Evolutionary conservation across 1,140 invertebrate genomes (phyloP).

Genomic region (Zelostemma sp.): DNA sequence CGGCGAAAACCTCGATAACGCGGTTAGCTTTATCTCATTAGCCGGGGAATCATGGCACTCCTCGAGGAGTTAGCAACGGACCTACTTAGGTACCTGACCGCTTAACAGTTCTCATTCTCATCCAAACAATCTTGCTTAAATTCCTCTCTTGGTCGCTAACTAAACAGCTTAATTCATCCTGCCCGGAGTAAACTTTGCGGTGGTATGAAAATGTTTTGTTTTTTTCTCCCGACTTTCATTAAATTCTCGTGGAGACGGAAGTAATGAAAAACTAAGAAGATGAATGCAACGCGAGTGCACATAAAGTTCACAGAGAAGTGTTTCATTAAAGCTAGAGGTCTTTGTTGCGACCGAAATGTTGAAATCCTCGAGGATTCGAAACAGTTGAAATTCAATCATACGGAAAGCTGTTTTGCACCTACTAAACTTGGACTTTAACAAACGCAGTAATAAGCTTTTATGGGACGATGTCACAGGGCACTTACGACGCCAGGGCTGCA

Average conservation of each 20-base stretch:
- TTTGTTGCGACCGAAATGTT: too few relatives aligned
- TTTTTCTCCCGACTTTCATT: neutral
- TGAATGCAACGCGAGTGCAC: too few relatives aligned
- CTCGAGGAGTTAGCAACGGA: constrained; percentile 8
- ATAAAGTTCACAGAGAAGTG: too few relatives aligned
- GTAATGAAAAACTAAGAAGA: neutral
- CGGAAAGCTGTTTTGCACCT: constrained; percentile 18
- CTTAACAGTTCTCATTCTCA: neutral
- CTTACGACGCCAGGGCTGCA: constrained; percentile 7
- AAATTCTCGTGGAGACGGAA: neutral
- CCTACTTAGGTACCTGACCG: neutral
- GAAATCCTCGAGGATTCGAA: neutral
- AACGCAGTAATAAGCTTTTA: constrained; percentile 13
- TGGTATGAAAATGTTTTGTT: neutral
- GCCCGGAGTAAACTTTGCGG: too few relatives aligned
- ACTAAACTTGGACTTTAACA: constrained; percentile 18
- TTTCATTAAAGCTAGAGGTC: too few relatives aligned
- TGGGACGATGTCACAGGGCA: neutral
- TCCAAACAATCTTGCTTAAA: neutral
- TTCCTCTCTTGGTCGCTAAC: neutral
- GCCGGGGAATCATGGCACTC: constrained; percentile 26
- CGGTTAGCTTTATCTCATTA: constrained; percentile 45
- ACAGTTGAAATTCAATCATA: constrained; percentile 24
- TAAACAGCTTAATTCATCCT: neutral
- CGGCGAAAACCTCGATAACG: constrained; percentile 29